A percentile compares a stretch with the other conserved stretches of the same genome.
Conservation (phyloP, 2,113 vertebrate genomes). For the Datnioides undecimradiatus region DNA sequence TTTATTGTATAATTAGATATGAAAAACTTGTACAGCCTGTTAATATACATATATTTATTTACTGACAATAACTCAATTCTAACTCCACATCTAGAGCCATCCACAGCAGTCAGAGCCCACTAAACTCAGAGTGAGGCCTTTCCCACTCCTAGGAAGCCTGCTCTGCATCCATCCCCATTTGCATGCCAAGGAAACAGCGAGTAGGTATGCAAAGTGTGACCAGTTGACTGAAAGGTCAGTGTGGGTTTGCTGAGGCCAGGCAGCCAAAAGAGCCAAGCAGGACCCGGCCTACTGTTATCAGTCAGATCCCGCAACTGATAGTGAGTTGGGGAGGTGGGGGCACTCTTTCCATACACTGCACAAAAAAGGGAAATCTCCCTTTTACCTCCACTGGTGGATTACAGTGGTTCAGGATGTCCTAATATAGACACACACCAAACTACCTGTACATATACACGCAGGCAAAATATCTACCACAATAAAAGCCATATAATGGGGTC, state of each 20-base stretch:
- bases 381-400: conserved; percentile 6
- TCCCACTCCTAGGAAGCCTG: conserved; percentile 52
- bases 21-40: no score
- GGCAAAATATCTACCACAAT: not conserved
- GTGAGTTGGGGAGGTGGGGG: not conserved
- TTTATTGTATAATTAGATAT: no score
- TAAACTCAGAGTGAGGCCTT: conserved; percentile 22
- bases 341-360: conserved; percentile 53
- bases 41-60: no score
- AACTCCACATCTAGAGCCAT: no score
- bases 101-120: not conserved
- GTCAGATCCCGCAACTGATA: conserved; percentile 58
- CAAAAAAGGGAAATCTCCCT: conserved; percentile 37
- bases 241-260: conserved; percentile 26
- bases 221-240: conserved; percentile 82
- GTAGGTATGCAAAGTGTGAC: conserved; percentile 79
- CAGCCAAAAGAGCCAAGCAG: conserved; percentile 35
- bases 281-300: conserved; percentile 50
- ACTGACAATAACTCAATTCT: no score
- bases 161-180: conserved; percentile 69
- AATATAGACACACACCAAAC: not conserved
- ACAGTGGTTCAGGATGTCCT: not conserved
- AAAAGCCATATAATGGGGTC: not conserved
- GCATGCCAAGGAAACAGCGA: conserved; percentile 74
- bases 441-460: not conserved